Conservation (phyloP, 2,113 vertebrate species). For the Pseudonaja textilis region DNA sequence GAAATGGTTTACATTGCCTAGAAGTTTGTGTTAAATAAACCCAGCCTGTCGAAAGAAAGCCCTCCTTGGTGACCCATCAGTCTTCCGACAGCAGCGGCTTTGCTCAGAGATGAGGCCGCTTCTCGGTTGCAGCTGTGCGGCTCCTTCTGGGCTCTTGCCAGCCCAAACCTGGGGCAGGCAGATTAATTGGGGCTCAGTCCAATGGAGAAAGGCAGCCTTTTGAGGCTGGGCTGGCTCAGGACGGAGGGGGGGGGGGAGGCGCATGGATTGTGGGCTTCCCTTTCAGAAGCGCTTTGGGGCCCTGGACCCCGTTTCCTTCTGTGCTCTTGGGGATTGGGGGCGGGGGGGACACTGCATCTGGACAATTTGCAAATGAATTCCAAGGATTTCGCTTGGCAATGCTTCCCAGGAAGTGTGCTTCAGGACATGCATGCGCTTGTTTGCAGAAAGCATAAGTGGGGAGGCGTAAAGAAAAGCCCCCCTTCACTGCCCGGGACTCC, state of each 20-base stretch:
- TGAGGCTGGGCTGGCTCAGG: neutral
- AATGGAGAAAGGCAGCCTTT: neutral
- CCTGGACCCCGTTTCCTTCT: neutral
- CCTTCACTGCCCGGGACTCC: neutral
- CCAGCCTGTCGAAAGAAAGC: neutral
- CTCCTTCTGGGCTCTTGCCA: neutral
- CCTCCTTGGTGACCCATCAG: constrained; percentile 2
- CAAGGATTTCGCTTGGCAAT: neutral
- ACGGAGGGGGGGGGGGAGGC: neutral
- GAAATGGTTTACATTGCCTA: constrained; percentile 24
- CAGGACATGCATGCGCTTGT: neutral
- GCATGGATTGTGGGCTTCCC: neutral
- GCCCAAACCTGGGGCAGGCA: neutral
- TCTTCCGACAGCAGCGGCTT: neutral
- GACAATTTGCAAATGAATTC: neutral
- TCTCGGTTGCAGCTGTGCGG: neutral
- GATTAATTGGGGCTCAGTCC: neutral
- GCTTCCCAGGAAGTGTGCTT: neutral
- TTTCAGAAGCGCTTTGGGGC: neutral
- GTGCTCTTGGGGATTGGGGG: neutral
- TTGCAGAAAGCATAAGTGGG: neutral
- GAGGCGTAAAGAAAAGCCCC: neutral
- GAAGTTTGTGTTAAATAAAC: constrained; percentile 18
- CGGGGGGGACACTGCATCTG: neutral
- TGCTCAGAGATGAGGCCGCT: neutral